Evolutionary conservation across 2,113 vertebrate species (phyloP).

Genomic region (Brachypodius melanocephalos): DNA sequence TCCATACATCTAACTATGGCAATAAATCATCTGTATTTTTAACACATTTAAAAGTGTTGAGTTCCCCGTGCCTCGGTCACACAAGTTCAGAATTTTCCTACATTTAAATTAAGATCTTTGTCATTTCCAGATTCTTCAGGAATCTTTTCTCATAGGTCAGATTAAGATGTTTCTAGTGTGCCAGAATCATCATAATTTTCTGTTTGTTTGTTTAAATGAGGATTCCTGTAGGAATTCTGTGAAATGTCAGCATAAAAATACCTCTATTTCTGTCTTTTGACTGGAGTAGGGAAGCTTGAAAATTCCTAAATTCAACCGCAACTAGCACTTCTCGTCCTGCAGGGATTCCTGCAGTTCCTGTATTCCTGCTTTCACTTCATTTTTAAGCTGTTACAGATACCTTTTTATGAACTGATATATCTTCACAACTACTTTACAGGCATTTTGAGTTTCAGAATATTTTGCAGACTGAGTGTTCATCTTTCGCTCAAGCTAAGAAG

Average conservation of each 20-base stretch:
- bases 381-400: not conserved
- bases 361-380: not conserved
- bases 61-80: slow-evolving; percentile 21
- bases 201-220: slow-evolving; percentile 25
- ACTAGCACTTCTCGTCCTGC: not conserved
- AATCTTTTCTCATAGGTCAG: slow-evolving; percentile 40
- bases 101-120: slow-evolving; percentile 15
- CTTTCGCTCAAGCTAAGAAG: not conserved
- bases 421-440: not conserved
- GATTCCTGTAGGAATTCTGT: slow-evolving; percentile 27
- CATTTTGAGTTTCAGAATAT: not conserved
- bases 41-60: slow-evolving; percentile 32
- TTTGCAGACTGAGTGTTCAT: not conserved
- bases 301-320: not conserved
- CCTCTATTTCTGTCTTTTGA: not conserved
- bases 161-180: slow-evolving; percentile 3
- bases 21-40: slow-evolving; percentile 34
- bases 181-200: not conserved
- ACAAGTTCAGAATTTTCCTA: slow-evolving; percentile 33
- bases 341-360: not conserved
- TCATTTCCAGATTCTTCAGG: slow-evolving; percentile 2
- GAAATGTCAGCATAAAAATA: not conserved
- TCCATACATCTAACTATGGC: not conserved
- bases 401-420: not conserved
- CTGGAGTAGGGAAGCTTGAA: not conserved